These are phyloP conservation scores for Leptopilina drosophilae DNA, from an alignment of 2,888 invertebrate species.

Conservation along the genomic window DNA sequence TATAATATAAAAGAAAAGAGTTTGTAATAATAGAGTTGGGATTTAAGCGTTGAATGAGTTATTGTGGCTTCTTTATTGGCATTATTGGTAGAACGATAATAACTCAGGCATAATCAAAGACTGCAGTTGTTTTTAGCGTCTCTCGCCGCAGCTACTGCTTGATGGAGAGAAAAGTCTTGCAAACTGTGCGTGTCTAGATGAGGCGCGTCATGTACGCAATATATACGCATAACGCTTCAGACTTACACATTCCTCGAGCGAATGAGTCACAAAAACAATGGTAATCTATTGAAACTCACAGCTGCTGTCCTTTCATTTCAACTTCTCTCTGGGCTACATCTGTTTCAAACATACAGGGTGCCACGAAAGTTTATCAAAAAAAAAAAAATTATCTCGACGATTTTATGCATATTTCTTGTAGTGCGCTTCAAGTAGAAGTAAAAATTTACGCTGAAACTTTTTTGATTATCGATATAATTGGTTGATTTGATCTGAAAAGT, in stretches of 20 bases:
- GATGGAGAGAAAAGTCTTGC: conserved; percentile 13
- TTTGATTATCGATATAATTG: no score
- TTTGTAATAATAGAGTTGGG: not conserved
- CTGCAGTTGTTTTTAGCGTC: conserved; percentile 28
- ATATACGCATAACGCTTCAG: conserved; percentile 38
- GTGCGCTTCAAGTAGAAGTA: no score
- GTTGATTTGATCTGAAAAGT: no score
- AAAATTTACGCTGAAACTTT: no score
- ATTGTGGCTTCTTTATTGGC: conserved; percentile 21
- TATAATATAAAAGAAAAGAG: not conserved
- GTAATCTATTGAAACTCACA: conserved; percentile 65
- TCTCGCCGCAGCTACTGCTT: conserved; percentile 14
- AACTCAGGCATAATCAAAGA: conserved; percentile 14
- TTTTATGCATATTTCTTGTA: not conserved
- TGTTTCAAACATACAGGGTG: conserved; percentile 57
- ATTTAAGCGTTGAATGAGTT: conserved; percentile 3
- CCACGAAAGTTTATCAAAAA: conserved; percentile 37
- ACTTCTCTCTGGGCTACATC: conserved; percentile 57
- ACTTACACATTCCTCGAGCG: conserved; percentile 58
- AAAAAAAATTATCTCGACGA: not conserved
- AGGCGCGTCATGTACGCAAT: conserved; percentile 29
- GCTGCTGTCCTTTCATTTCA: conserved; percentile 65
- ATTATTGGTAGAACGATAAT: conserved; percentile 34
- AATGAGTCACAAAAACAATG: conserved; percentile 71
- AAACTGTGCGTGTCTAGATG: conserved; percentile 18